A percentile compares a stretch with the other conserved stretches of the same genome.
These are phyloP conservation scores for Crepidodera aurea DNA, from an alignment of 2,888 invertebrate species.

Conservation along the genomic window DNA sequence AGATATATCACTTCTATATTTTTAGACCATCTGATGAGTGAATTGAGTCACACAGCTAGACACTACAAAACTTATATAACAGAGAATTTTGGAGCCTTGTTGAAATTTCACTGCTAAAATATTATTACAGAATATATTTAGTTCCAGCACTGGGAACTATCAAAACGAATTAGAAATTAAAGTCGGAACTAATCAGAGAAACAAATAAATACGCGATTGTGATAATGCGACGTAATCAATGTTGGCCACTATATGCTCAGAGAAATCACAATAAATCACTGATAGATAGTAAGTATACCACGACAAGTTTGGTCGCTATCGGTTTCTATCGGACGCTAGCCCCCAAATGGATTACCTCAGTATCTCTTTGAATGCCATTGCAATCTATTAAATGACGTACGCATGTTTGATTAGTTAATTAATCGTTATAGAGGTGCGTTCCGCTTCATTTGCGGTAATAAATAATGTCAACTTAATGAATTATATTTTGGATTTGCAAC, in stretches of 20 bases:
- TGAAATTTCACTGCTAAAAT: no score
- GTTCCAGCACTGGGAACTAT: no score
- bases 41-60: no score
- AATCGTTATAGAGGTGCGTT: slow-evolving; percentile 16
- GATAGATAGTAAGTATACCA: slow-evolving; percentile 45
- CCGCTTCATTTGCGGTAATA: slow-evolving; percentile 1
- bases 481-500: not conserved
- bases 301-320: slow-evolving; percentile 39
- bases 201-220: slow-evolving; percentile 27
- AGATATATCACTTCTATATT: no score
- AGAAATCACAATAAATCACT: slow-evolving; percentile 43
- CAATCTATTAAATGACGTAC: slow-evolving; percentile 40
- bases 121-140: no score
- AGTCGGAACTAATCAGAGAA: slow-evolving; percentile 21
- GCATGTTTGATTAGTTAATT: slow-evolving; percentile 38
- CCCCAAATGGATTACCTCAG: slow-evolving; percentile 46
- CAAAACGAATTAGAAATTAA: no score
- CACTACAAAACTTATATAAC: no score
- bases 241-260: slow-evolving; percentile 23
- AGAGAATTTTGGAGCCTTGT: no score
- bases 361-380: slow-evolving; percentile 41
- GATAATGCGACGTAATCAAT: slow-evolving; percentile 39
- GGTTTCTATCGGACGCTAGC: slow-evolving; percentile 35
- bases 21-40: no score
- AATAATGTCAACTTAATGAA: slow-evolving; percentile 2